Conservation (phyloP, 2,888 invertebrate species). For the Timandra comae region DNA sequence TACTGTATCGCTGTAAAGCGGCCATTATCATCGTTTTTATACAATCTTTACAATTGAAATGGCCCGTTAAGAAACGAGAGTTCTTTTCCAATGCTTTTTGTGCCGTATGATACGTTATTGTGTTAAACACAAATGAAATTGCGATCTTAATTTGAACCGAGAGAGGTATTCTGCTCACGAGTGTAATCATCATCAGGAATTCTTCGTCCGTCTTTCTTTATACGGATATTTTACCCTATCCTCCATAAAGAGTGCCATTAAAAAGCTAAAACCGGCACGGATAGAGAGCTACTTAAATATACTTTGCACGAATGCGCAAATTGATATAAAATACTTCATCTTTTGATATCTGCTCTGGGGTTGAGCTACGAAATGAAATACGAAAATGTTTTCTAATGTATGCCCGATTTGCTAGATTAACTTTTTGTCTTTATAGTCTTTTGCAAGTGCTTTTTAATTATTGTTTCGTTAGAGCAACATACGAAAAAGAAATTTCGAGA, state of each 20-base stretch:
- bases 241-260: constrained; percentile 62
- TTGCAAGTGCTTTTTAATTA: no score
- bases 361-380: constrained; percentile 26
- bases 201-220: constrained; percentile 48
- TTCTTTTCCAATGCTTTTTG: constrained; percentile 11
- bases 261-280: constrained; percentile 54
- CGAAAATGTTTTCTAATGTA: constrained; percentile 14
- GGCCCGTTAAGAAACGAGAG: no score
- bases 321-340: constrained; percentile 70
- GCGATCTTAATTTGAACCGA: background rate
- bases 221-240: constrained; percentile 53
- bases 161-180: constrained; percentile 38
- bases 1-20: constrained; percentile 29
- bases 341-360: constrained; percentile 45
- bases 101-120: no score
- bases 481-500: no score
- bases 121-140: background rate
- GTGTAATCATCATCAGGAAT: constrained; percentile 42
- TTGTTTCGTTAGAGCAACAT: no score
- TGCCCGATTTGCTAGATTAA: constrained; percentile 7
- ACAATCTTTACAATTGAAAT: constrained; percentile 14
- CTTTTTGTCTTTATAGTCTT: no score
- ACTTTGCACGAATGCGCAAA: constrained; percentile 68
- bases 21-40: constrained; percentile 23
- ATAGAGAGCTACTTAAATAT: constrained; percentile 61